Evolutionary conservation across 2,888 invertebrate genomes (phyloP).

Genomic region (Caenorhabditis sp.): DNA sequence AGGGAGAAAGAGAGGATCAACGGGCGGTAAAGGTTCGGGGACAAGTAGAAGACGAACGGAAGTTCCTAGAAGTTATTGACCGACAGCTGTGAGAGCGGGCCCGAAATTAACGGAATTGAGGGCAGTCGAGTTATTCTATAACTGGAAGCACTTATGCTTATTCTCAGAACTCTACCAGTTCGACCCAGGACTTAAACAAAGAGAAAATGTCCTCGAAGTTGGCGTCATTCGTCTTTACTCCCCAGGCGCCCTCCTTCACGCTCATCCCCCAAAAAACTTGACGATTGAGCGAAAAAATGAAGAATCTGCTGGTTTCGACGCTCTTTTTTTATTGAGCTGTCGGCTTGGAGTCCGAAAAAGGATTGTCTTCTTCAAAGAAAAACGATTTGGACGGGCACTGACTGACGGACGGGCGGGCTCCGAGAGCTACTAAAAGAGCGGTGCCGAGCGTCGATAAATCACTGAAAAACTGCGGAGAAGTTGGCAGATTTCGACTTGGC

Average conservation of each 20-base stretch:
- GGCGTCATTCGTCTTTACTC: neutral
- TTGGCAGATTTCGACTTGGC: neutral
- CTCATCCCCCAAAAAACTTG: slow-evolving; percentile 27
- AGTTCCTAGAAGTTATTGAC: neutral
- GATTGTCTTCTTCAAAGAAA: slow-evolving; percentile 5
- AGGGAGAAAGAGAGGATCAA: slow-evolving; percentile 5
- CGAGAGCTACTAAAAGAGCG: neutral
- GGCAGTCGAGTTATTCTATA: no score
- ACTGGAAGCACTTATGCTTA: no score
- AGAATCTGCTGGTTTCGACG: neutral
- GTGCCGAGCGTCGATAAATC: slow-evolving; percentile 30
- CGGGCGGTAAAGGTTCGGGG: neutral
- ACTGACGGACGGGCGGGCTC: slow-evolving; percentile 13
- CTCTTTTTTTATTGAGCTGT: neutral
- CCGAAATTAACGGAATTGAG: no score
- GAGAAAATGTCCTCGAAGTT: neutral
- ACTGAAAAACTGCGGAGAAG: neutral
- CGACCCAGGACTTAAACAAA: no score
- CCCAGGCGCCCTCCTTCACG: neutral
- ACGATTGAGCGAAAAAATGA: slow-evolving; percentile 25
- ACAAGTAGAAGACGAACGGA: neutral
- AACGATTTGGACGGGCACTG: no score
- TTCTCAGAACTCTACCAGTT: no score
- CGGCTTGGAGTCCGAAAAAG: slow-evolving; percentile 1
- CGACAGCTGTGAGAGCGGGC: neutral